phyloP scores from a whole-genome alignment of 2,888 invertebrate species.

The Lithophane socia region DNA sequence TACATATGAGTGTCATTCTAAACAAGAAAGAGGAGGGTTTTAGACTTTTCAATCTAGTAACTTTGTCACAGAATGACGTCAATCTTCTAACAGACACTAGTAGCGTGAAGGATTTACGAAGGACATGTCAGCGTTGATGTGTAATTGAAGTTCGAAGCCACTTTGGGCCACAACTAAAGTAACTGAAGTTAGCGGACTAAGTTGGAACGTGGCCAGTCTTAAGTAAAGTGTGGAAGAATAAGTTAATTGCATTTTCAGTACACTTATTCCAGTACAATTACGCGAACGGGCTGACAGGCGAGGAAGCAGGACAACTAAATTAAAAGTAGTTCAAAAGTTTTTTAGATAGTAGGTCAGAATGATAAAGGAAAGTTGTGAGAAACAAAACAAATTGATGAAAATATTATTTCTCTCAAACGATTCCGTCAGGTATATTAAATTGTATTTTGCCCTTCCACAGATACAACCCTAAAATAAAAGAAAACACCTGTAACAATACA shows the following conservation, averaged over 20 bases:
- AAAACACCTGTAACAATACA: constrained; percentile 22
- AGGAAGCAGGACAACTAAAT: constrained; percentile 10
- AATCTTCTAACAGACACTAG: constrained; percentile 13
- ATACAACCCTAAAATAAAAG: neutral
- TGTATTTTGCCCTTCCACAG: constrained; percentile 1
- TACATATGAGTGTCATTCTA: constrained; percentile 15
- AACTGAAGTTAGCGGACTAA: constrained; percentile 44
- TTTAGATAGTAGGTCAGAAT: neutral
- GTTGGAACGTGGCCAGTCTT: constrained; percentile 60
- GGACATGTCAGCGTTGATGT: constrained; percentile 35
- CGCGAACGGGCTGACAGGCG: constrained; percentile 25
- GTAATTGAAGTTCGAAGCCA: constrained; percentile 52
- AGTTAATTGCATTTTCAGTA: constrained; percentile 56
- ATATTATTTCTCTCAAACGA: neutral
- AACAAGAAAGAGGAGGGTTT: constrained; percentile 16
- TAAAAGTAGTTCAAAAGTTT: constrained; percentile 4
- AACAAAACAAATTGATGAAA: neutral
- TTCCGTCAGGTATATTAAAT: neutral
- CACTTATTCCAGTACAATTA: constrained; percentile 37
- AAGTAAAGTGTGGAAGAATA: constrained; percentile 59
- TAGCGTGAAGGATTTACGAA: constrained; percentile 27
- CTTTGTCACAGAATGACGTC: constrained; percentile 24
- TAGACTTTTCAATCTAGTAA: constrained; percentile 28
- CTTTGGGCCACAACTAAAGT: constrained; percentile 45
- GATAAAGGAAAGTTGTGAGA: neutral